Conservation (phyloP, 2,797 vertebrate genomes). For the Ctenopoma multispine region DNA sequence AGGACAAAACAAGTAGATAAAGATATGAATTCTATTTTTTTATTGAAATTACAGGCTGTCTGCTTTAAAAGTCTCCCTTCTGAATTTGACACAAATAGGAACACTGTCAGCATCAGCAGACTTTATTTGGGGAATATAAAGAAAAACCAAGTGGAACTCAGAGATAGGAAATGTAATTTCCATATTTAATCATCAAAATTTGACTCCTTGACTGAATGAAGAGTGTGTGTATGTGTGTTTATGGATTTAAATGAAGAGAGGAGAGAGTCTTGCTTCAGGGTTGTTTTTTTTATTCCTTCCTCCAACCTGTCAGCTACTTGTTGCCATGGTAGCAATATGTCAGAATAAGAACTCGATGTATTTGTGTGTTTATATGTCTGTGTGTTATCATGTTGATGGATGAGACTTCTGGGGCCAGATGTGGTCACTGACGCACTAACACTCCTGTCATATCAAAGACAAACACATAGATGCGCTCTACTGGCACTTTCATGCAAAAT, state of each 20-base stretch:
- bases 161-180: conserved; percentile 55
- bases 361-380: conserved; percentile 1
- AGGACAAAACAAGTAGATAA: not conserved
- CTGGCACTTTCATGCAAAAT: not conserved
- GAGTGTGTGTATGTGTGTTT: not conserved
- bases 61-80: conserved; percentile 7
- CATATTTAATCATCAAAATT: conserved; percentile 46
- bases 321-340: conserved; percentile 69
- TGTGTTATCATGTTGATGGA: conserved; percentile 25
- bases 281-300: conserved; percentile 13
- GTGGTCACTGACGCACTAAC: conserved; percentile 32
- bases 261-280: conserved; percentile 32
- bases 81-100: conserved; percentile 27
- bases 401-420: conserved; percentile 27
- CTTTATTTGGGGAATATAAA: not conserved
- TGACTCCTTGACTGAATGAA: conserved; percentile 13
- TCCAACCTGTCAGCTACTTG: conserved; percentile 61
- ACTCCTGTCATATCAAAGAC: not conserved
- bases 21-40: not conserved
- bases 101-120: not conserved
- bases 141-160: conserved; percentile 15
- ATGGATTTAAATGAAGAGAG: conserved; percentile 38
- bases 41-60: not conserved
- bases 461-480: no score
- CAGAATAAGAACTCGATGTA: conserved; percentile 20